Percentiles rank a stretch among this genome's conserved stretches.
phyloP scores from a whole-genome alignment of 2,888 invertebrate genomes.

The Caenorhabditis sulstoni region DNA sequence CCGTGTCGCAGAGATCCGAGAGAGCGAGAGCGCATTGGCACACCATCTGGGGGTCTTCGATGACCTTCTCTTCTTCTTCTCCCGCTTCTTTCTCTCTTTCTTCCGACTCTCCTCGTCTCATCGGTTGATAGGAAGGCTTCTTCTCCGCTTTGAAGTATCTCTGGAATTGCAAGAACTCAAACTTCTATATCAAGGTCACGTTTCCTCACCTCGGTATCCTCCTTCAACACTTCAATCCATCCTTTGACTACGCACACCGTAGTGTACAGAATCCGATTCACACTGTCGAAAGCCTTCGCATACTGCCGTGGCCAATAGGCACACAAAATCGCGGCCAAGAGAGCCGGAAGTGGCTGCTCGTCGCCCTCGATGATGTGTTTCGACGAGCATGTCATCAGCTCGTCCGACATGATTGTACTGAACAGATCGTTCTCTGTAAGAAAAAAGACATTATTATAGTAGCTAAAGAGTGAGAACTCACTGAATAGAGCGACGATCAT shows the following conservation, averaged over 20 bases:
- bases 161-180: conserved; percentile 4
- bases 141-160: conserved; percentile 29
- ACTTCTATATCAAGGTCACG: not conserved
- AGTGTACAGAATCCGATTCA: conserved; percentile 62
- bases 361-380: conserved; percentile 50
- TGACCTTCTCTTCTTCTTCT: conserved; percentile 21
- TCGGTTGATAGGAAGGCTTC: conserved; percentile 23
- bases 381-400: conserved; percentile 46
- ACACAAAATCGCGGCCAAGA: conserved; percentile 60
- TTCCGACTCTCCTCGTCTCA: not conserved
- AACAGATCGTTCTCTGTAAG: conserved; percentile 22
- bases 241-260: conserved; percentile 64
- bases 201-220: conserved; percentile 49
- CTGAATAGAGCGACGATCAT: conserved; percentile 57
- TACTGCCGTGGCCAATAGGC: conserved; percentile 62
- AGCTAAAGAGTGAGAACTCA: conserved; percentile 29
- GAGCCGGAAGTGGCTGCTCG: conserved; percentile 42
- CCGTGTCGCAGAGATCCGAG: conserved; percentile 52
- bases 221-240: conserved; percentile 65
- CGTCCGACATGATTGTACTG: conserved; percentile 45
- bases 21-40: conserved; percentile 63
- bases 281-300: conserved; percentile 60
- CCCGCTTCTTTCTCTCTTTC: conserved; percentile 6
- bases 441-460: not conserved
- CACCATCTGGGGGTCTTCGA: conserved; percentile 59